These are phyloP conservation scores for Eospalax fontanierii DNA, from an alignment of 2,797 vertebrate genomes.

Conservation along the genomic window DNA sequence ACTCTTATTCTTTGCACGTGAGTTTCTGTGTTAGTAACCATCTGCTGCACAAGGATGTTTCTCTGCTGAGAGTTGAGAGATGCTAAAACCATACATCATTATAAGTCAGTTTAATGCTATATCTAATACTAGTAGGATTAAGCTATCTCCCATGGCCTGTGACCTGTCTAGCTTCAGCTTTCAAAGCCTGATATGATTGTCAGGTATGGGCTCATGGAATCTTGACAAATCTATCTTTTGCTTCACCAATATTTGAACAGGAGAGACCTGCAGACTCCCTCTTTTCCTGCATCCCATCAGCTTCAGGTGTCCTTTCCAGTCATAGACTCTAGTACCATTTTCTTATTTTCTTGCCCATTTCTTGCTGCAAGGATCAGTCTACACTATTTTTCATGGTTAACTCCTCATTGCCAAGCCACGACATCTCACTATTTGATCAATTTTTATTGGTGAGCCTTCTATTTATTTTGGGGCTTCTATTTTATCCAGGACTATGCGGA, in stretches of 20 bases:
- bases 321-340: neutral
- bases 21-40: too few relatives aligned
- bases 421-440: constrained; percentile 86
- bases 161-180: too few relatives aligned
- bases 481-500: constrained; percentile 87
- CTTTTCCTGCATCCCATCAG: neutral
- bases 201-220: neutral
- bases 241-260: constrained; percentile 91
- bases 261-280: constrained; percentile 76
- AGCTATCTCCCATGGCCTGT: too few relatives aligned
- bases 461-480: constrained; percentile 84
- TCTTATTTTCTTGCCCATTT: neutral
- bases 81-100: too few relatives aligned
- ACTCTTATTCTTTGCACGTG: too few relatives aligned
- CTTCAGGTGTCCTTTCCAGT: neutral
- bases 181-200: too few relatives aligned
- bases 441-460: constrained; percentile 83
- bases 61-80: too few relatives aligned
- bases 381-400: neutral
- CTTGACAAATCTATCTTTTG: constrained; percentile 84
- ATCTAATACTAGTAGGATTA: too few relatives aligned
- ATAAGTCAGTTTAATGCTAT: too few relatives aligned
- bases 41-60: too few relatives aligned
- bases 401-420: neutral
- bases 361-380: neutral